phyloP scores from a whole-genome alignment of 2,888 invertebrate genomes.

The Parapristionchus giblindavisi region DNA sequence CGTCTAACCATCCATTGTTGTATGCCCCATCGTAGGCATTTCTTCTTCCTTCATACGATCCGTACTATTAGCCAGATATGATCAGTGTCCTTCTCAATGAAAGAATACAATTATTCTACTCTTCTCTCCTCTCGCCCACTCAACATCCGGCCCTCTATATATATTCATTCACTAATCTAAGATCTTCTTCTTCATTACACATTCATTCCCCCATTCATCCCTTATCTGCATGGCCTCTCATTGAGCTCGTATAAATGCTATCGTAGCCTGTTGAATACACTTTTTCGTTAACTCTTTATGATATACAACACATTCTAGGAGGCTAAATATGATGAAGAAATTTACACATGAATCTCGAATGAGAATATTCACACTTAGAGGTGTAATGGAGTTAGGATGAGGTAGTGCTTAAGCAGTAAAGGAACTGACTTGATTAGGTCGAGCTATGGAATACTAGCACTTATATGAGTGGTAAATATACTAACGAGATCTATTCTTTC shows the following conservation, averaged over 20 bases:
- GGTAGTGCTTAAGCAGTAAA: no score
- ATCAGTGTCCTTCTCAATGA: background rate
- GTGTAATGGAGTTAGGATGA: no score
- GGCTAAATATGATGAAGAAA: no score
- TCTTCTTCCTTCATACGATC: background rate
- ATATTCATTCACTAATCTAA: background rate
- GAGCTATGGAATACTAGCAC: no score
- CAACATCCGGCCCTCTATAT: background rate
- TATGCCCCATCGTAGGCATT: background rate
- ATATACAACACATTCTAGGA: no score
- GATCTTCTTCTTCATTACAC: slow-evolving; percentile 11
- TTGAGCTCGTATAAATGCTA: slow-evolving; percentile 33
- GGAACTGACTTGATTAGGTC: no score
- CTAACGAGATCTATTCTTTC: no score
- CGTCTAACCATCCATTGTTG: background rate
- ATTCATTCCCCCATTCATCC: background rate
- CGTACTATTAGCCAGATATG: no score
- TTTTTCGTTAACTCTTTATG: no score
- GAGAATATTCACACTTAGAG: no score
- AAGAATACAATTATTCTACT: background rate
- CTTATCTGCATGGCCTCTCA: background rate
- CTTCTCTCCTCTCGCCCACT: background rate
- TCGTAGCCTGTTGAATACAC: slow-evolving; percentile 36
- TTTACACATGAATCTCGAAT: no score
- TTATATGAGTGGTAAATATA: no score